phyloP scores from a whole-genome alignment of 2,797 vertebrate species.

The Silurus lanzhouensis region DNA sequence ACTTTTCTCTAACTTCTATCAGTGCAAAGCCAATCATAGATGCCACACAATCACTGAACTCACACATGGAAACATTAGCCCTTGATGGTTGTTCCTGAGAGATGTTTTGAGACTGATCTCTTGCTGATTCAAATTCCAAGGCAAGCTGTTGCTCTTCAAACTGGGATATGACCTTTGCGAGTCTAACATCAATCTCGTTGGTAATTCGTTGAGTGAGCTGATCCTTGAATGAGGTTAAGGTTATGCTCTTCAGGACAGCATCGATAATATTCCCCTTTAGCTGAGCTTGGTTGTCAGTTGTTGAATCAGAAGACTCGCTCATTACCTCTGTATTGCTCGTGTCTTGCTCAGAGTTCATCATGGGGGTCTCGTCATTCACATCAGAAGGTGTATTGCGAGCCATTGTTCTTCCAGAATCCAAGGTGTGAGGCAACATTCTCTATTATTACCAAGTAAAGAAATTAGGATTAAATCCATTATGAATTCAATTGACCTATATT shows the following conservation, averaged over 20 bases:
- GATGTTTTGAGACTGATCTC: neutral
- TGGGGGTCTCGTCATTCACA: too few relatives aligned
- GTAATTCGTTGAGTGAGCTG: neutral
- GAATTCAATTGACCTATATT: neutral
- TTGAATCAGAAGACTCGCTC: neutral
- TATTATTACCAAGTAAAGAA: neutral
- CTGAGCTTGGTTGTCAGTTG: neutral
- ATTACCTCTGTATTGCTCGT: neutral
- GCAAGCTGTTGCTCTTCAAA: neutral
- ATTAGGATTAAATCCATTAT: neutral
- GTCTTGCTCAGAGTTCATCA: neutral
- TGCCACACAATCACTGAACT: neutral
- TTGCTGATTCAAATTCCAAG: neutral
- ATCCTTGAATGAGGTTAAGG: neutral
- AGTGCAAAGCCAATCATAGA: conserved; percentile 6
- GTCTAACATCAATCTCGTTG: neutral
- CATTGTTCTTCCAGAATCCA: neutral
- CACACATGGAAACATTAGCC: neutral
- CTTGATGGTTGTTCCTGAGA: neutral
- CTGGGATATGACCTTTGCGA: neutral
- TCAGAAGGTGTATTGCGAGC: neutral
- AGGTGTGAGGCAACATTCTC: neutral
- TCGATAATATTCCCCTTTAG: neutral
- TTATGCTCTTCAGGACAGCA: neutral
- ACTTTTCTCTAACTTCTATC: neutral